phyloP scores from a whole-genome alignment of 2,113 vertebrate species.

The Microcebus lehilahytsara region DNA sequence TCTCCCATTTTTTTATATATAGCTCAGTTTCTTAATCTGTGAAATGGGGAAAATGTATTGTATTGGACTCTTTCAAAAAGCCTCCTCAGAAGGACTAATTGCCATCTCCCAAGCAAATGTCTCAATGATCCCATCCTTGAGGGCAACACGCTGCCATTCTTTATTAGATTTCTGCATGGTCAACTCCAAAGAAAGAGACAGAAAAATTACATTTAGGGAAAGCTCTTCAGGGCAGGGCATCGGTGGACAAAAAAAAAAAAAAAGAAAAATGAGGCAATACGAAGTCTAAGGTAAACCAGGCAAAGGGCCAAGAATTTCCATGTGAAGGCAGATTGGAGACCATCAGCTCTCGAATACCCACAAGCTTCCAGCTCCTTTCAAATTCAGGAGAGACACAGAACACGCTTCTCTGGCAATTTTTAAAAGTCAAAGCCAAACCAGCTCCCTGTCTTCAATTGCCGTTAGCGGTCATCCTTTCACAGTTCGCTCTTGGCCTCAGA shows the following conservation, averaged over 20 bases:
- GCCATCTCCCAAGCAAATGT: neutral
- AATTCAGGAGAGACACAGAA: constrained; percentile 17
- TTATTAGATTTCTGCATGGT: neutral
- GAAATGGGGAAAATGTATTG: neutral
- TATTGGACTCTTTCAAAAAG: neutral
- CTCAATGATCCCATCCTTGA: neutral
- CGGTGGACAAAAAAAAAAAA: neutral
- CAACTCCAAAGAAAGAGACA: constrained; percentile 22
- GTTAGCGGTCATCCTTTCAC: neutral
- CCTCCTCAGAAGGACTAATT: neutral
- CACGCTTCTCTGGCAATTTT: constrained; percentile 3
- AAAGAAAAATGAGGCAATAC: constrained; percentile 42
- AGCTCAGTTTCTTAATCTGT: neutral
- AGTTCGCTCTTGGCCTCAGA: neutral
- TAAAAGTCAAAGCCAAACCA: constrained; percentile 62
- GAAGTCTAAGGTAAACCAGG: constrained; percentile 54
- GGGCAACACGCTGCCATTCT: neutral
- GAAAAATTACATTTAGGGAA: constrained; percentile 1
- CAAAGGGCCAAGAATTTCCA: constrained; percentile 48
- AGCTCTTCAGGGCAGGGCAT: neutral
- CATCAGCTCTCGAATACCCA: neutral
- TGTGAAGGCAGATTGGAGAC: neutral
- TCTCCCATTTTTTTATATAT: neutral
- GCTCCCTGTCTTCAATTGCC: neutral
- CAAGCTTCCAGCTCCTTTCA: constrained; percentile 25